A percentile compares a stretch with the other conserved stretches of the same genome.
These are phyloP conservation scores for Micromussa lordhowensis DNA, from an alignment of 92 coral and sea anemone genomes.

Conservation along the genomic window DNA sequence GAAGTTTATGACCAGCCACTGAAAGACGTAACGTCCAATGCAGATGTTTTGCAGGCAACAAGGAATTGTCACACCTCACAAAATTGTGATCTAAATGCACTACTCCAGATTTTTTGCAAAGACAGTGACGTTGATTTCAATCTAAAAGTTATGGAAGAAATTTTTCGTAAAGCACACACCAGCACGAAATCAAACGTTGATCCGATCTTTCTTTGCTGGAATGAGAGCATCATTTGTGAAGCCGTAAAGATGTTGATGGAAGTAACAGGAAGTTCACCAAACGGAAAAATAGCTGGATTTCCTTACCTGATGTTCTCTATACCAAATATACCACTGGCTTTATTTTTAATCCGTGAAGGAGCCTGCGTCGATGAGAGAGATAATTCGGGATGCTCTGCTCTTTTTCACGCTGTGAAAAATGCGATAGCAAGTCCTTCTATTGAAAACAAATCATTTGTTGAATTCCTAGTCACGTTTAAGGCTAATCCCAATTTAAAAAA, in stretches of 20 bases:
- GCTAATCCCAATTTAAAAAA: constrained; percentile 10
- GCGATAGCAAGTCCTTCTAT: background rate
- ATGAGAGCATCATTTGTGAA: background rate
- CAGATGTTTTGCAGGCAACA: background rate
- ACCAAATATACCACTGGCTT: background rate
- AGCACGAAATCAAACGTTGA: background rate
- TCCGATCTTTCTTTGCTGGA: background rate
- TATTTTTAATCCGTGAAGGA: background rate
- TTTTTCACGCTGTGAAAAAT: constrained; percentile 10
- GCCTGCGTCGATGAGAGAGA: constrained; percentile 4
- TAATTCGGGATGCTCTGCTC: background rate
- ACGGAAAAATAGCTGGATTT: background rate
- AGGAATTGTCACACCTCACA: background rate
- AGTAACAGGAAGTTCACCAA: background rate
- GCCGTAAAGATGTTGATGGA: background rate
- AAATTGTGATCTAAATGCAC: background rate
- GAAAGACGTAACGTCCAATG: background rate
- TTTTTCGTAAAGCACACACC: background rate
- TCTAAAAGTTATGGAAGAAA: constrained; percentile 6
- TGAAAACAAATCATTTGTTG: background rate
- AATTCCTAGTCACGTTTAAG: background rate
- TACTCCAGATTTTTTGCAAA: background rate
- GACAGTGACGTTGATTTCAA: background rate
- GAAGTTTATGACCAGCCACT: background rate
- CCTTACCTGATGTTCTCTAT: constrained; percentile 5